Evolutionary conservation across 2,888 invertebrate species (phyloP).

Genomic region (Yponomeuta malinellus): DNA sequence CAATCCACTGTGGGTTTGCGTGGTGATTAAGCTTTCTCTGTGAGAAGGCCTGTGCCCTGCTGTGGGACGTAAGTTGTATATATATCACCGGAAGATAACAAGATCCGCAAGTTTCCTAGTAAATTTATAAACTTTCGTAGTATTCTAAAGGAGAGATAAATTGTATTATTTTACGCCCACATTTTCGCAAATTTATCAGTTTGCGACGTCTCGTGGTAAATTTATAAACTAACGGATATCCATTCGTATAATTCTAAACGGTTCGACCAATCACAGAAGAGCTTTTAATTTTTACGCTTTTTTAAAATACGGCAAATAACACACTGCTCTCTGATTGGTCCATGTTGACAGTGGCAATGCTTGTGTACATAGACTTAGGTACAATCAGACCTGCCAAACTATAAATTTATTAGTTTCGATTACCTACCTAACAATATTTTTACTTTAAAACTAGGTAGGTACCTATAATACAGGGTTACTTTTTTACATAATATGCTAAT

Average conservation of each 20-base stretch:
- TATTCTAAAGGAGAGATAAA: no score
- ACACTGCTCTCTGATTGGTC: slow-evolving; percentile 16
- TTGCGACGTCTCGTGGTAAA: no score
- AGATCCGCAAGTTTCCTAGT: no score
- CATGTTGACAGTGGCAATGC: slow-evolving; percentile 13
- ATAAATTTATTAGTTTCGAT: slow-evolving; percentile 8
- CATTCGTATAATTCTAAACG: slow-evolving; percentile 15
- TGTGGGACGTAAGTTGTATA: no score
- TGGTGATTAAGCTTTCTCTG: no score
- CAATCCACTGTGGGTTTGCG: no score
- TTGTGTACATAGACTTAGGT: slow-evolving; percentile 14
- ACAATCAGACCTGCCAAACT: slow-evolving; percentile 12
- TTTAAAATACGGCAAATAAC: slow-evolving; percentile 16
- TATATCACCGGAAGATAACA: no score
- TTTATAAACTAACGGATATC: slow-evolving; percentile 13
- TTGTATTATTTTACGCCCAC: no score
- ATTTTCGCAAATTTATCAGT: no score
- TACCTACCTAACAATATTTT: slow-evolving; percentile 9
- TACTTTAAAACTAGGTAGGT: background rate
- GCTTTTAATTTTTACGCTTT: slow-evolving; percentile 15
- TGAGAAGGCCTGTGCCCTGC: no score
- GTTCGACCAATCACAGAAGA: slow-evolving; percentile 15
- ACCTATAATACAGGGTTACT: slow-evolving; percentile 12
- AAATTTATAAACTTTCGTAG: no score
- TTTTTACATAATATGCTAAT: slow-evolving; percentile 11